A percentile compares a stretch with the other conserved stretches of the same genome.
Evolutionary conservation across 2,888 invertebrate species (phyloP).

Genomic region (Tholera decimalis): DNA sequence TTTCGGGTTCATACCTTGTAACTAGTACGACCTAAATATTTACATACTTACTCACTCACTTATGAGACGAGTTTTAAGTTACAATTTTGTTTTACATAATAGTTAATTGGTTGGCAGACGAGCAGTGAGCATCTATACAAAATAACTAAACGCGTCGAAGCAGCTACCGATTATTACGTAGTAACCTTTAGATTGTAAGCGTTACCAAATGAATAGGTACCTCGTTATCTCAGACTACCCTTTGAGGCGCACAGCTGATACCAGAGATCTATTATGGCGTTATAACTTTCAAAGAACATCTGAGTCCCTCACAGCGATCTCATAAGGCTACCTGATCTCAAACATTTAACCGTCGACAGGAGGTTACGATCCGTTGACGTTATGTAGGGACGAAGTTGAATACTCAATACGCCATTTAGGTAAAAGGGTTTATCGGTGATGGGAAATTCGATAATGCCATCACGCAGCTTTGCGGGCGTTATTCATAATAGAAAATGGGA

Average conservation of each 20-base stretch:
- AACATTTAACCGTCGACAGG: constrained; percentile 42
- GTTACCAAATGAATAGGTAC: constrained; percentile 60
- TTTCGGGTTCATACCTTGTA: constrained; percentile 13
- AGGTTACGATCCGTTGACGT: constrained; percentile 66
- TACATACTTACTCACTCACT: background rate
- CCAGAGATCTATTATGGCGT: constrained; percentile 71
- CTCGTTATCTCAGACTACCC: constrained; percentile 68
- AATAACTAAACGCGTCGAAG: constrained; percentile 11
- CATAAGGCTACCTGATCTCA: constrained; percentile 68
- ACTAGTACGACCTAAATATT: constrained; percentile 3
- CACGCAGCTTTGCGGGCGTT: constrained; percentile 73
- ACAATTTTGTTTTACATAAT: background rate
- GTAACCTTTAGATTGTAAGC: constrained; percentile 25
- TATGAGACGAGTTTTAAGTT: background rate
- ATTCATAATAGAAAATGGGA: constrained; percentile 74
- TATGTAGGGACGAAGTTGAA: constrained; percentile 75
- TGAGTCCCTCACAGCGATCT: constrained; percentile 61
- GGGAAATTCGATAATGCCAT: constrained; percentile 80
- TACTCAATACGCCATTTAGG: constrained; percentile 83
- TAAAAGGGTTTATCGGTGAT: constrained; percentile 86
- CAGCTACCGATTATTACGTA: constrained; percentile 24
- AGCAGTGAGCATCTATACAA: no score
- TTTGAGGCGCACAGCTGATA: constrained; percentile 66
- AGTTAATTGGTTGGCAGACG: no score
- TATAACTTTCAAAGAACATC: constrained; percentile 74